A percentile compares a stretch with the other conserved stretches of the same genome.
Conservation (phyloP, 2,888 invertebrate genomes). For the Seira sanloemensis region DNA sequence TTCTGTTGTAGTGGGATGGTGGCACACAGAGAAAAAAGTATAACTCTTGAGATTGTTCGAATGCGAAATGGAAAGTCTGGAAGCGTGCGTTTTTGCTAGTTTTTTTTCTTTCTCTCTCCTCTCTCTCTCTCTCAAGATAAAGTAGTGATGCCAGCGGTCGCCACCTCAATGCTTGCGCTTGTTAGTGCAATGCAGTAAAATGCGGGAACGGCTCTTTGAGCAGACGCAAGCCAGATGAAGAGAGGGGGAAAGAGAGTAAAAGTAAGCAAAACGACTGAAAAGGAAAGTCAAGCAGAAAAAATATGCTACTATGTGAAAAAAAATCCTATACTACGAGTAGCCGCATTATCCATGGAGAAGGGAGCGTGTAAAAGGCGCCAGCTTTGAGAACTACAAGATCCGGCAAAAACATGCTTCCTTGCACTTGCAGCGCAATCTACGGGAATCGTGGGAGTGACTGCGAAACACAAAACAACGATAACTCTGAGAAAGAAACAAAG, state of each 20-base stretch:
- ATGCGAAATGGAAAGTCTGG: constrained; percentile 5
- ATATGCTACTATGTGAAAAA: constrained; percentile 14
- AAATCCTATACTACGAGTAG: constrained; percentile 14
- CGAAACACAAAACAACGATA: background rate
- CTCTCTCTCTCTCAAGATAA: no score
- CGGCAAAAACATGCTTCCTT: background rate
- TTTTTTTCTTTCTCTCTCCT: no score
- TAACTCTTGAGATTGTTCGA: constrained; percentile 7
- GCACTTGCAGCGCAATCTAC: background rate
- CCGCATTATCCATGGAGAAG: constrained; percentile 13
- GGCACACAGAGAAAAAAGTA: no score
- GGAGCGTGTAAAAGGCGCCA: constrained; percentile 15
- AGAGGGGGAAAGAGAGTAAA: constrained; percentile 25
- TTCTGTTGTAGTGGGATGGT: no score
- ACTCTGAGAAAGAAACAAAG: background rate
- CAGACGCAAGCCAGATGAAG: constrained; percentile 67
- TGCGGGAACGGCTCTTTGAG: constrained; percentile 70
- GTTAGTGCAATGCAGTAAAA: constrained; percentile 73
- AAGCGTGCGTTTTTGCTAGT: constrained; percentile 10
- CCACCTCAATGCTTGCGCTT: constrained; percentile 63
- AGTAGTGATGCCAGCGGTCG: constrained; percentile 34
- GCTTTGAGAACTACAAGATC: background rate
- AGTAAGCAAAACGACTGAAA: constrained; percentile 25
- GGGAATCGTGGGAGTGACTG: background rate
- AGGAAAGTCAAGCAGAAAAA: constrained; percentile 17